phyloP scores from a whole-genome alignment of 2,888 invertebrate genomes.

The Diarsia mendica region DNA sequence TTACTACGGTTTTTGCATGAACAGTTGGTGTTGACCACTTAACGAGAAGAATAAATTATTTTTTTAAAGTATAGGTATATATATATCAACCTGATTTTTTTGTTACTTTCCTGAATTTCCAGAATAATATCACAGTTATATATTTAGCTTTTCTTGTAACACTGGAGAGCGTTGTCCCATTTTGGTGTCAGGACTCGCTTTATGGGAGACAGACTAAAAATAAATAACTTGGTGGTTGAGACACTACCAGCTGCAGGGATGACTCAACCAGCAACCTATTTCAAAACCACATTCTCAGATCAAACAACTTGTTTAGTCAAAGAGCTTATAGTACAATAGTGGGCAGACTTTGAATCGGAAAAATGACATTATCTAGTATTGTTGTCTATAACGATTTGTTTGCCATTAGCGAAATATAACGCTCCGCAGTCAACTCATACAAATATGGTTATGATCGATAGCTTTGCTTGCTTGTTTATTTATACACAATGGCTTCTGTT shows the following conservation, averaged over 20 bases:
- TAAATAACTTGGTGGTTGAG: slow-evolving; percentile 38
- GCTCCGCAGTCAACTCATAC: slow-evolving; percentile 41
- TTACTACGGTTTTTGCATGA: too few species aligned
- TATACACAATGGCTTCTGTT: slow-evolving; percentile 27
- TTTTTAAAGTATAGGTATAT: slow-evolving; percentile 43
- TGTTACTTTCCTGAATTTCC: slow-evolving; percentile 59
- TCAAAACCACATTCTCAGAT: slow-evolving; percentile 35
- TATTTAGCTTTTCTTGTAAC: slow-evolving; percentile 54
- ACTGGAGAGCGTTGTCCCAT: slow-evolving; percentile 51
- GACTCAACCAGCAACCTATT: slow-evolving; percentile 37
- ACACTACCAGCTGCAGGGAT: slow-evolving; percentile 32
- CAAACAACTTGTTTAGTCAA: slow-evolving; percentile 41
- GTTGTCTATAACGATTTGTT: slow-evolving; percentile 60
- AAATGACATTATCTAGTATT: slow-evolving; percentile 39
- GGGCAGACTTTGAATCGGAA: slow-evolving; percentile 18
- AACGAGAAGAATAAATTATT: slow-evolving; percentile 58
- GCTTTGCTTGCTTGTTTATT: slow-evolving; percentile 29
- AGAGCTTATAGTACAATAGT: slow-evolving; percentile 32
- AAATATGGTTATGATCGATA: slow-evolving; percentile 52
- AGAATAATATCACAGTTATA: slow-evolving; percentile 51
- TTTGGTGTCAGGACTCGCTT: slow-evolving; percentile 58
- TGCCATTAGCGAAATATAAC: slow-evolving; percentile 63
- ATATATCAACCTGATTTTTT: slow-evolving; percentile 47
- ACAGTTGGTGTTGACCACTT: slow-evolving; percentile 58
- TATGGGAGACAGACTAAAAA: slow-evolving; percentile 53